Percentiles rank a stretch among this genome's conserved stretches.
These are phyloP conservation scores for Phaonia tiefii DNA, from an alignment of 2,888 invertebrate species.

Conservation along the genomic window DNA sequence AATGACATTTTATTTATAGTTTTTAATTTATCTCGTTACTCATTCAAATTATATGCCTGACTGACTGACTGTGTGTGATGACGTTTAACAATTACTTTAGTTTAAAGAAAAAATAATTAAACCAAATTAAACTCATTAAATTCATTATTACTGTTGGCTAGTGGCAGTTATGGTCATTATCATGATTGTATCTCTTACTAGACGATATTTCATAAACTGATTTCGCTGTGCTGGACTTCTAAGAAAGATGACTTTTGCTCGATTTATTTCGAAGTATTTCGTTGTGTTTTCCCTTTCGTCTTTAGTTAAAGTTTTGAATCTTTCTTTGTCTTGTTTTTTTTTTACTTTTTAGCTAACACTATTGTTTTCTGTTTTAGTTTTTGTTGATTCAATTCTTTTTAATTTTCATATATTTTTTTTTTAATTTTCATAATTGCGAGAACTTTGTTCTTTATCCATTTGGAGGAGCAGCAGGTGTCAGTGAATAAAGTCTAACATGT, in stretches of 20 bases:
- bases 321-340: background rate
- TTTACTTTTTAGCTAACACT: background rate
- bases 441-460: conserved; percentile 9
- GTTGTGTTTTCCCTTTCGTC: background rate
- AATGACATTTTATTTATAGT: conserved; percentile 25
- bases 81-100: conserved; percentile 23
- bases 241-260: conserved; percentile 19
- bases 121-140: conserved; percentile 14
- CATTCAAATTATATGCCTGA: background rate
- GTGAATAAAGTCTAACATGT: no score
- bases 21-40: conserved; percentile 32
- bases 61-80: background rate
- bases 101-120: background rate
- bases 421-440: conserved; percentile 5
- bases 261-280: no score
- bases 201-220: background rate
- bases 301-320: background rate
- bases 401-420: background rate
- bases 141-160: background rate
- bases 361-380: conserved; percentile 10
- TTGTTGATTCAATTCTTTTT: background rate
- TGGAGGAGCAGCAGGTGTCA: no score
- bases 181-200: background rate
- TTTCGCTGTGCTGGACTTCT: conserved; percentile 7
- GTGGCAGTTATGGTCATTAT: no score